phyloP scores from a whole-genome alignment of 1,140 invertebrate species.

The Aporrectodea caliginosa region DNA sequence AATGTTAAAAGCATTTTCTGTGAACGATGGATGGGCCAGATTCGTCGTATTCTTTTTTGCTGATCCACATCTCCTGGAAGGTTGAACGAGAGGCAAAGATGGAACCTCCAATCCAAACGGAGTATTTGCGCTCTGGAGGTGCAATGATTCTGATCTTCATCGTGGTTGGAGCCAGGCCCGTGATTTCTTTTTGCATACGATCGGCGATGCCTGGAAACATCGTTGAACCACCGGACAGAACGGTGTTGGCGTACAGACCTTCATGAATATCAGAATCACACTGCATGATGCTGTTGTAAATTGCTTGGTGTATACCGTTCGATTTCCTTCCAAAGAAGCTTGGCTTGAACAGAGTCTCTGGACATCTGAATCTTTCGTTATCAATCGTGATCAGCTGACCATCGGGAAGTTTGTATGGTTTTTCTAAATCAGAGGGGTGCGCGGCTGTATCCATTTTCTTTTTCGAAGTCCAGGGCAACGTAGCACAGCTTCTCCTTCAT shows the following conservation, averaged over 20 bases:
- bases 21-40: too few relatives aligned
- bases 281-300: constrained; percentile 64
- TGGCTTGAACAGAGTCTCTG: constrained; percentile 78
- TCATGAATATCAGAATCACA: constrained; percentile 71
- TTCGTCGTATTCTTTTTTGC: too few relatives aligned
- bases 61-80: constrained; percentile 57
- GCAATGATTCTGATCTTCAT: too few relatives aligned
- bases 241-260: too few relatives aligned
- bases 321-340: constrained; percentile 52
- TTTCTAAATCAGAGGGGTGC: constrained; percentile 75
- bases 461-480: constrained; percentile 61
- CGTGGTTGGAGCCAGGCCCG: constrained; percentile 55
- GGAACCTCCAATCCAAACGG: too few relatives aligned
- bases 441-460: constrained; percentile 93
- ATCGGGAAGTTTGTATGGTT: constrained; percentile 89
- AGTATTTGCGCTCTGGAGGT: too few relatives aligned
- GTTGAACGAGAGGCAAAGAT: constrained; percentile 59
- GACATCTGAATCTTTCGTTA: constrained; percentile 65
- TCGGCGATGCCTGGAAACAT: too few relatives aligned
- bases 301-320: constrained; percentile 45
- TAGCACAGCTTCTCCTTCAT: too few relatives aligned
- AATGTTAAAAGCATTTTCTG: too few relatives aligned
- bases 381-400: constrained; percentile 79
- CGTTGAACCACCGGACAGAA: too few relatives aligned
- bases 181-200: constrained; percentile 70